Evolutionary conservation across 2,888 invertebrate genomes (phyloP), one percentile per base, ranked within the genome.

Genomic region (Parascotia fuliginaria): DNA sequence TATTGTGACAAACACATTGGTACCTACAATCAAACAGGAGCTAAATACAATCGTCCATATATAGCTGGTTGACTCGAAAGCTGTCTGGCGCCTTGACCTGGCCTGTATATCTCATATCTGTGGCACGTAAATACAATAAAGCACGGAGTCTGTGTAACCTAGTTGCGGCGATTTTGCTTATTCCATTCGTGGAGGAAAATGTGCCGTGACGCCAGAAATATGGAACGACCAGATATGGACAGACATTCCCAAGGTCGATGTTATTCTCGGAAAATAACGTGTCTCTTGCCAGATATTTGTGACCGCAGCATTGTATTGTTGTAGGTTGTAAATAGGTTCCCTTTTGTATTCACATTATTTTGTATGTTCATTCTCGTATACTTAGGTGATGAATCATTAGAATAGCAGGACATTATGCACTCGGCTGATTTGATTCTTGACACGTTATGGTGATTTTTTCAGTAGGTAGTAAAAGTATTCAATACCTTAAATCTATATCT

Each of bases 71-170:
- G 75, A 66, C 77, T 88, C 82, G 90, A 91, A 91, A 91, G 90
- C 89, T 86, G 87, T 81, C 77, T 79, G 81, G 69, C 83, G 85
- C 91, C 91, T 92, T 91, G 91, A 91, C 91, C 89, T 73, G 83
- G 57, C 75, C 62, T 80, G 79, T 83, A 79, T 87, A 87, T 88
- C 88, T 87, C 84, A 87, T 88, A 89, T 89, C 87, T 85, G 82
- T 81, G 79, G 84, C 91, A 91, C 91, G 91, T 90, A 89, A 85
- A 88, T 75, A 89, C 85, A 91, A 92, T 91, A 89, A 91, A 90
- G 81, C 85, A 86, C 81, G 70, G 78, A 82, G 79, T 71, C 85
- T 69, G 76, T 77, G 77, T 89, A 90, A 89, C 90, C 89, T 87
- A 90, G 82, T 81, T 89, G 81, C 75, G 74, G 69, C 55, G 65